These are phyloP conservation scores for Balaeniceps rex DNA, from an alignment of 2,113 vertebrate species.

Conservation along the genomic window DNA sequence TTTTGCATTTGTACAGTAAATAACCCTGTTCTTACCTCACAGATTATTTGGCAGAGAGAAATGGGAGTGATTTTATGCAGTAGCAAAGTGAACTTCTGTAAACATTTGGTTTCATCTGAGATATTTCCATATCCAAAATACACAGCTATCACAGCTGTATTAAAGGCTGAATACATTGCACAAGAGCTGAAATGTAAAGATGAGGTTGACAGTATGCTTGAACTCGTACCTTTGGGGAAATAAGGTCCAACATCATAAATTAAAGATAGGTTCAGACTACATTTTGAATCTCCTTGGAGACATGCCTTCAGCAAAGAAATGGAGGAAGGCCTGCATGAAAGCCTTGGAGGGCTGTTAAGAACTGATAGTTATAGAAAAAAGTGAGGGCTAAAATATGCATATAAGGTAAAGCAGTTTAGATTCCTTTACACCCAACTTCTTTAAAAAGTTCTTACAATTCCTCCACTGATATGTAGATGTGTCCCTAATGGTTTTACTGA, in stretches of 20 bases:
- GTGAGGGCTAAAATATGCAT: not conserved
- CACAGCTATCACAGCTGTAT: not conserved
- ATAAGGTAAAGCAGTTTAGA: not conserved
- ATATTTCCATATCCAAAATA: constrained; percentile 10
- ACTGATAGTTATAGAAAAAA: not conserved
- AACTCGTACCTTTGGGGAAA: constrained; percentile 1
- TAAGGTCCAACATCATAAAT: constrained; percentile 19
- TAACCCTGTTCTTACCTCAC: not conserved
- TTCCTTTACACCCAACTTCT: not conserved
- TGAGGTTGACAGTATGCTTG: not conserved
- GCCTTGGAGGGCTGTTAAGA: not conserved
- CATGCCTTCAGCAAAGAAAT: not conserved
- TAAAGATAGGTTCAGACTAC: not conserved
- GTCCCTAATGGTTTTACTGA: not conserved
- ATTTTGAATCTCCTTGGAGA: not conserved
- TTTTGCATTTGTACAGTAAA: not conserved
- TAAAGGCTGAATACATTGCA: not conserved
- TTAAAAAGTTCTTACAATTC: not conserved
- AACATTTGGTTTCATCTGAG: constrained; percentile 7
- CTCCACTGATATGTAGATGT: not conserved
- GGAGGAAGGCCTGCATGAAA: not conserved
- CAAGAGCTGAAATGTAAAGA: constrained; percentile 11
- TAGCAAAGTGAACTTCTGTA: constrained; percentile 3
- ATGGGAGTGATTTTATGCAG: constrained; percentile 19
- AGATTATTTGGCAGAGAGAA: constrained; percentile 19